Evolutionary conservation across 2,113 vertebrate genomes (phyloP), one percentile per base, ranked within the genome.

Genomic region (Coturnix japonica): DNA sequence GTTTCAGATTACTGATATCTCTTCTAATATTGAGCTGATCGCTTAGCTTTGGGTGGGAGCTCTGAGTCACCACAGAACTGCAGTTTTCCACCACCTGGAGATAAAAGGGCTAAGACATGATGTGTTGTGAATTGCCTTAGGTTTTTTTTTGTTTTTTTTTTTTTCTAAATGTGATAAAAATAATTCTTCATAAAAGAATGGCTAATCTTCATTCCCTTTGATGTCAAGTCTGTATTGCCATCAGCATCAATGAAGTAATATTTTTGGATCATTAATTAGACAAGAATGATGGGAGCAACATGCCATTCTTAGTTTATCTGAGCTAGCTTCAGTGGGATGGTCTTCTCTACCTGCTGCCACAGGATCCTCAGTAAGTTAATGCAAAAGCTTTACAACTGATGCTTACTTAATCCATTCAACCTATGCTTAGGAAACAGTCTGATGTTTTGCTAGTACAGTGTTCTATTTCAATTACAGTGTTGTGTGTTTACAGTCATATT

Each of bases 371-470:
- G n/a, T 41, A 76, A 81, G 54, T 71, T 81, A 85, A 63, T 56
- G 67, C 31, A 71, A 74, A 85, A 96, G 33, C 43, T 85, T 90
- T 74, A 64, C 83, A 87, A 71, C 69, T 75, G 53, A 64, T 67
- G 44, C 91, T 91, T 74, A n/a, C 31, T 93, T 84, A 63, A 94
- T 94, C 83, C 63, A 10, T 59, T 76, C 56, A 93, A 70, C 53
- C 80, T 23, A 64, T 53, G 86, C 69, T 37, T 49, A 13, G 71
- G 75, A 91, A 91, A 60, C 51, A 90, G 90, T 28, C 43, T 20
- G 31, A 80, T 93, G 87, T 95, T 97, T 96, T 93, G 94, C 74
- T 92, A 92, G 93, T 89, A 89, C 44, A 13, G 80, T 21, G 28
- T 60, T 80, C 87, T 94, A 59, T 92, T 95, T 96, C 92, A 80